phyloP scores from a whole-genome alignment of 2,888 invertebrate species.

The Lymantria dispar region DNA sequence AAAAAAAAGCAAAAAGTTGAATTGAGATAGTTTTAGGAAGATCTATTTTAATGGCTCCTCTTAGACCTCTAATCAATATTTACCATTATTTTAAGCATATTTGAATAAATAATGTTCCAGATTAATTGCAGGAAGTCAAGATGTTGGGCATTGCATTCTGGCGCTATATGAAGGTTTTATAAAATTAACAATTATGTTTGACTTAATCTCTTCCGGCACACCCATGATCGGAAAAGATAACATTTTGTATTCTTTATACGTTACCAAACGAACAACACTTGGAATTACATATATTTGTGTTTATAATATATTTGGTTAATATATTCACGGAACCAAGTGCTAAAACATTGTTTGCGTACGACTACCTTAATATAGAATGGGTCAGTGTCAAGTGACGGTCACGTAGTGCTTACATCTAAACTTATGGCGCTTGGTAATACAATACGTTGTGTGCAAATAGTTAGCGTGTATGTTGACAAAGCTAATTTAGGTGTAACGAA shows the following conservation, averaged over 20 bases:
- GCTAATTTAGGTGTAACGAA: constrained; percentile 11
- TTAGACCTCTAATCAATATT: too few relatives aligned
- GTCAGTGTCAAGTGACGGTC: constrained; percentile 72
- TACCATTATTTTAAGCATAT: too few relatives aligned
- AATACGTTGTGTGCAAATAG: constrained; percentile 57
- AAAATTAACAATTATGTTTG: too few relatives aligned
- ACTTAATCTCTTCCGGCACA: too few relatives aligned
- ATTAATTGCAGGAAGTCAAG: too few relatives aligned
- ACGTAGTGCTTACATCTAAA: constrained; percentile 73
- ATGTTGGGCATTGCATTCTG: too few relatives aligned
- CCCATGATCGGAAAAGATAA: neutral
- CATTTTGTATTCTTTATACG: neutral
- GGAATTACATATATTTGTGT: neutral
- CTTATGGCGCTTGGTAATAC: constrained; percentile 64
- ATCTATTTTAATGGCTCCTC: too few relatives aligned
- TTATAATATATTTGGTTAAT: neutral
- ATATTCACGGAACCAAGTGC: constrained; percentile 31
- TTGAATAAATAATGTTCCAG: too few relatives aligned
- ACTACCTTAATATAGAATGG: constrained; percentile 45
- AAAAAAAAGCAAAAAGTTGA: too few relatives aligned
- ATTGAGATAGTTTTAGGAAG: too few relatives aligned
- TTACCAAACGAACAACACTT: neutral
- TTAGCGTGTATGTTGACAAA: constrained; percentile 30
- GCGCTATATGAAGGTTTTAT: too few relatives aligned
- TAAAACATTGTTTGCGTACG: constrained; percentile 27